Conservation (phyloP, 2,797 vertebrate species). For the Tamandua tetradactyla region DNA sequence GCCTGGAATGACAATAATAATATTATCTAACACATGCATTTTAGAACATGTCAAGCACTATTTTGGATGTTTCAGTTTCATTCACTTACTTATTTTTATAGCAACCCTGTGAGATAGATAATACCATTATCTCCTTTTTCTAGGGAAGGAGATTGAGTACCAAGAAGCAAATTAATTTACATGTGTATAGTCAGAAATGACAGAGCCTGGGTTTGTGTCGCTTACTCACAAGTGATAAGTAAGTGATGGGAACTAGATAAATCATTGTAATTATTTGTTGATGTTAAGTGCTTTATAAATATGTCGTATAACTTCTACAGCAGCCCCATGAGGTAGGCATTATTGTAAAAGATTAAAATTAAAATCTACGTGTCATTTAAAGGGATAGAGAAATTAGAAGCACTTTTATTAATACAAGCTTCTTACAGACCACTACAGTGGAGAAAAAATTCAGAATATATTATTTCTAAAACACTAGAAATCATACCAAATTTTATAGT, state of each 20-base stretch:
- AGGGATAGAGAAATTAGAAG: conserved; percentile 1
- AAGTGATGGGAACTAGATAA: not conserved
- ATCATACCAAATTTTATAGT: not conserved
- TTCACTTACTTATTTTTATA: not conserved
- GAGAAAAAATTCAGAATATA: not conserved
- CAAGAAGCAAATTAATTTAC: conserved; percentile 27
- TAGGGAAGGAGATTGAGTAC: not conserved
- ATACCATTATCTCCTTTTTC: not conserved
- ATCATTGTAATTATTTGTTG: conserved; percentile 30
- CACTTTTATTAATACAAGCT: not conserved
- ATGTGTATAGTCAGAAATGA: not conserved
- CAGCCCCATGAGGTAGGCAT: not conserved
- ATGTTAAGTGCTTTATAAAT: conserved; percentile 35
- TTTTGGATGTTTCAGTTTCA: not conserved
- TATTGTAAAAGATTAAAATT: not conserved
- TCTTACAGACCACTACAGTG: not conserved
- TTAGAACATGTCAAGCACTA: not conserved
- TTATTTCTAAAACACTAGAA: not conserved
- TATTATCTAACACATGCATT: not conserved
- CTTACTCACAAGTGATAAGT: not conserved
- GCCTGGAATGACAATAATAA: not conserved
- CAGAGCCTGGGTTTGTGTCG: not conserved
- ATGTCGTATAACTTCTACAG: not conserved
- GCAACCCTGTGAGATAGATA: not conserved
- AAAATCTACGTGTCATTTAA: not conserved